Conservation (phyloP, 2,888 invertebrate genomes). For the Willowsia nigromaculata region DNA sequence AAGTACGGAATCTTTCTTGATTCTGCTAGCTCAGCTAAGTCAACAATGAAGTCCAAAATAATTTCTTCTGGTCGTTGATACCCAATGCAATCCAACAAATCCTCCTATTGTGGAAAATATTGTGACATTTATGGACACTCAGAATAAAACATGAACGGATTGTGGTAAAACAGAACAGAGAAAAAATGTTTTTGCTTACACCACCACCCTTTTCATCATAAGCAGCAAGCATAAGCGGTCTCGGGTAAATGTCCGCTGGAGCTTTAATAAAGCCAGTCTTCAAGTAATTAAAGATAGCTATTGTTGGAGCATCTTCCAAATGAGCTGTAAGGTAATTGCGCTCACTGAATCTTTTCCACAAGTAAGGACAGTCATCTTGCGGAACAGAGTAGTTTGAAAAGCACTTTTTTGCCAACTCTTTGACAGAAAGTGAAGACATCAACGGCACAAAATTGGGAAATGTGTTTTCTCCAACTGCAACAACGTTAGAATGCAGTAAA, state of each 20-base stretch:
- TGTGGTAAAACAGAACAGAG: no score
- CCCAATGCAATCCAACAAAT: constrained; percentile 69
- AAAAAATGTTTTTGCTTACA: no score
- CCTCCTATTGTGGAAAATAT: not conserved
- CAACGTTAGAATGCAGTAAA: not conserved
- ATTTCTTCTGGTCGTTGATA: constrained; percentile 70
- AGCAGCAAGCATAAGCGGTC: constrained; percentile 85
- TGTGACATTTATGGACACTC: not conserved
- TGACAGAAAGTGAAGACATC: constrained; percentile 85
- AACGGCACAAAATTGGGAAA: constrained; percentile 93
- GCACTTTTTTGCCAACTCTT: constrained; percentile 76
- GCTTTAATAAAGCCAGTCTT: constrained; percentile 86
- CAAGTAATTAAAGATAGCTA: constrained; percentile 88
- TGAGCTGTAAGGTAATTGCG: constrained; percentile 79
- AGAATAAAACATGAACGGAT: not conserved
- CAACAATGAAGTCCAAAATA: constrained; percentile 80
- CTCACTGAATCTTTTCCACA: constrained; percentile 88
- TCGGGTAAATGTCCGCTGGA: constrained; percentile 90
- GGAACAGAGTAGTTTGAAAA: constrained; percentile 79
- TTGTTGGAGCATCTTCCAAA: constrained; percentile 86
- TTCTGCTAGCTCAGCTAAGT: constrained; percentile 83
- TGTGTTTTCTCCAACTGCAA: constrained; percentile 87
- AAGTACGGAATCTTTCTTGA: constrained; percentile 83
- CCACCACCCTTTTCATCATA: constrained; percentile 53
- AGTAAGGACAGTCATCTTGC: constrained; percentile 86